These are phyloP conservation scores for Epistrophe grossulariae DNA, from an alignment of 2,888 invertebrate species.

Conservation along the genomic window DNA sequence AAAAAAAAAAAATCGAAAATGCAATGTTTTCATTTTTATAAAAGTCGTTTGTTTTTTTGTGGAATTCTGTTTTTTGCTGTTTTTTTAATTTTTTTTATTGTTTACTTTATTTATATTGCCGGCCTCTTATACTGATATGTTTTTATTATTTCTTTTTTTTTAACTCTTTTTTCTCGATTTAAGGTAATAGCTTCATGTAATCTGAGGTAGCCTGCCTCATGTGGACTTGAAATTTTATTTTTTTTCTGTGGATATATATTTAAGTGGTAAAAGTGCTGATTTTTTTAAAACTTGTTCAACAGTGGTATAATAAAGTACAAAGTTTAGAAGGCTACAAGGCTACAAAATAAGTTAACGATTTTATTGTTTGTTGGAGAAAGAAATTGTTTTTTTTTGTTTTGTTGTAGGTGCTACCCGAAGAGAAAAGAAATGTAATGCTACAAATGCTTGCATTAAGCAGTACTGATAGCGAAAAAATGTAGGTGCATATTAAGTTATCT, in stretches of 20 bases:
- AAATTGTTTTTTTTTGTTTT: neutral
- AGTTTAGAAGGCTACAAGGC: neutral
- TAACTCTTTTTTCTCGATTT: neutral
- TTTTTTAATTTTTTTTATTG: neutral
- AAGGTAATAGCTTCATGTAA: constrained; percentile 16
- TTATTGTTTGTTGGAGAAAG: neutral
- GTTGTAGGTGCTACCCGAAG: no score
- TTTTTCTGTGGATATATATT: neutral
- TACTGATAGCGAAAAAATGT: no score
- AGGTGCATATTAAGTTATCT: no score
- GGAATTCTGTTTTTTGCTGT: constrained; percentile 8
- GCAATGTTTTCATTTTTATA: constrained; percentile 26
- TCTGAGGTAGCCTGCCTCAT: neutral
- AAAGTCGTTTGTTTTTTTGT: constrained; percentile 9
- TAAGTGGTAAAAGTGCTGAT: constrained; percentile 16
- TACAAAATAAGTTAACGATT: neutral
- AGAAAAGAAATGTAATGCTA: no score
- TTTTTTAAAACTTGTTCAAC: constrained; percentile 1
- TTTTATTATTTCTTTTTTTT: neutral
- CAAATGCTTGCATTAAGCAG: no score
- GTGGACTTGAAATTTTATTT: constrained; percentile 4
- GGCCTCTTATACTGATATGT: neutral
- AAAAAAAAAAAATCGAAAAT: constrained; percentile 41
- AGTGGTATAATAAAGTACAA: neutral
- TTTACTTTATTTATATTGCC: constrained; percentile 6